These are phyloP conservation scores for Trachemys scripta DNA, from an alignment of 2,113 vertebrate species.

Conservation along the genomic window DNA sequence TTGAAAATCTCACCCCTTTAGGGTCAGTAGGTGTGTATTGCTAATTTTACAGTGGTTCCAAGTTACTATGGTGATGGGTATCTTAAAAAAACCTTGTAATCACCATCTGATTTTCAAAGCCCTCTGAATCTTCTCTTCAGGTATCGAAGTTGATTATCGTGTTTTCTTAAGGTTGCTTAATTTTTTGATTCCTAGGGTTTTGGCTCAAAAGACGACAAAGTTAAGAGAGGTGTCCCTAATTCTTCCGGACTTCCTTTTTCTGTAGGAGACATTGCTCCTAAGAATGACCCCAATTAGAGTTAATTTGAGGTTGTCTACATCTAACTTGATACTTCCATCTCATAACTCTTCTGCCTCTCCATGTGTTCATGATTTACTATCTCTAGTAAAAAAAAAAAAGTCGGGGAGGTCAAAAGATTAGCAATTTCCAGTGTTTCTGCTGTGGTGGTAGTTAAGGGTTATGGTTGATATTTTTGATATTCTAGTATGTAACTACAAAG, in stretches of 20 bases:
- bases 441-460: not conserved
- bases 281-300: not conserved
- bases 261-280: not conserved
- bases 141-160: not conserved
- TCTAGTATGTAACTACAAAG: not conserved
- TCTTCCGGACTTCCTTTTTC: not conserved
- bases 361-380: not conserved
- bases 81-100: not conserved
- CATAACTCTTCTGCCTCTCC: accelerated
- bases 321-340: not conserved
- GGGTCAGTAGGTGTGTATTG: not conserved
- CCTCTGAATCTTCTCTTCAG: not conserved
- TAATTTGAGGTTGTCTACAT: not conserved
- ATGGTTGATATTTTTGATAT: not conserved
- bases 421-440: not conserved
- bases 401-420: not conserved
- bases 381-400: not conserved
- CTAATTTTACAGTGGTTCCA: not conserved
- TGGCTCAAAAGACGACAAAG: not conserved
- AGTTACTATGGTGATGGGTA: not conserved
- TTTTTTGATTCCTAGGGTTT: not conserved
- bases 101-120: not conserved
- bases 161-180: not conserved
- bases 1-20: not conserved
- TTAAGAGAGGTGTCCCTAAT: not conserved